These are phyloP conservation scores for Chaetura pelagica DNA, from an alignment of 2,113 vertebrate species.

Conservation along the genomic window DNA sequence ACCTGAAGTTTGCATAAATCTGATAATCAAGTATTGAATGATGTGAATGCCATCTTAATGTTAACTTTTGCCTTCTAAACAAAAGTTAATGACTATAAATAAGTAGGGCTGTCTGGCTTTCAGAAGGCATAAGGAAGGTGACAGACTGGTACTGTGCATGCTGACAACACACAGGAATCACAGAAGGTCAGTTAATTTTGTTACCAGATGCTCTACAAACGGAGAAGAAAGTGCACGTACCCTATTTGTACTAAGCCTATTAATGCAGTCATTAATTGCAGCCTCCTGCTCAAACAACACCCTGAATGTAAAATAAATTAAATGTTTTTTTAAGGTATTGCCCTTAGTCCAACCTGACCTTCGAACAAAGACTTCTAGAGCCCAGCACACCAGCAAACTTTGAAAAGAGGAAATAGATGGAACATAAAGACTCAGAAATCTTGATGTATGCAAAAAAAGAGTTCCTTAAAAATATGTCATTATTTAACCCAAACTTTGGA, in stretches of 20 bases:
- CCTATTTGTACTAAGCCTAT: slow-evolving; percentile 13
- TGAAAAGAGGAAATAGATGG: not conserved
- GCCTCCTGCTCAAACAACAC: slow-evolving; percentile 17
- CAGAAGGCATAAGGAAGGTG: not conserved
- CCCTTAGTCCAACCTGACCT: slow-evolving; percentile 9
- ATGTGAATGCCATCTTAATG: not conserved
- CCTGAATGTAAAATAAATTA: not conserved
- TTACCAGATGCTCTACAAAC: slow-evolving; percentile 23
- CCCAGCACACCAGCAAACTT: not conserved
- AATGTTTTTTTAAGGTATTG: not conserved
- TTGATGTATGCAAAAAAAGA: not conserved
- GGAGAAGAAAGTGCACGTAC: not conserved
- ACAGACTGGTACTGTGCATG: not conserved
- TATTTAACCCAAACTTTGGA: not conserved
- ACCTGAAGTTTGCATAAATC: not conserved
- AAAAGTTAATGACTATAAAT: not conserved
- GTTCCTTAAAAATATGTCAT: not conserved
- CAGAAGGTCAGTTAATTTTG: slow-evolving; percentile 49
- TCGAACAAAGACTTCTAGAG: not conserved
- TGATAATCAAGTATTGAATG: not conserved
- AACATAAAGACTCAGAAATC: not conserved
- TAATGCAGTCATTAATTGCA: slow-evolving; percentile 43
- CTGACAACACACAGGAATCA: slow-evolving; percentile 6
- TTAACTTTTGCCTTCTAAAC: not conserved
- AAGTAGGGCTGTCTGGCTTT: not conserved